phyloP scores from a whole-genome alignment of 2,113 vertebrate genomes.

The Cynocephalus volans region DNA sequence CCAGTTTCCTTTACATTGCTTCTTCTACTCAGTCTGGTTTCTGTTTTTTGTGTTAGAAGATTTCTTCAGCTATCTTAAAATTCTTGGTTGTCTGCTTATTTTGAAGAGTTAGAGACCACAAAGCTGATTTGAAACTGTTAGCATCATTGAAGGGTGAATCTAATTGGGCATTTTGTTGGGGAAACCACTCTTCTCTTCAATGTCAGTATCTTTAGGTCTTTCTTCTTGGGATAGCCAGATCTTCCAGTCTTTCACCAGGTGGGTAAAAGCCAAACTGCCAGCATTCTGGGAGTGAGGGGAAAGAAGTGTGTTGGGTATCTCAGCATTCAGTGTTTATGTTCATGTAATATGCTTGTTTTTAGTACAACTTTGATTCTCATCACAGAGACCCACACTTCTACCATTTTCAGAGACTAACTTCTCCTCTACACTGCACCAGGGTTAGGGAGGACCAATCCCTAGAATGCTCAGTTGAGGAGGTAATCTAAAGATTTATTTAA shows the following conservation, averaged over 20 bases:
- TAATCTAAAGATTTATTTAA: slow-evolving; percentile 44
- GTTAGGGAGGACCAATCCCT: background rate
- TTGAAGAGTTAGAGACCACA: background rate
- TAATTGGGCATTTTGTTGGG: background rate
- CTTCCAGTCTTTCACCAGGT: background rate
- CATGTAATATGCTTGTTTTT: background rate
- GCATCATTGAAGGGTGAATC: background rate
- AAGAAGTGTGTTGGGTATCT: background rate
- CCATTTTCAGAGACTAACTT: slow-evolving; percentile 12
- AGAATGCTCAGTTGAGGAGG: background rate
- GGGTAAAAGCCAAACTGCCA: background rate
- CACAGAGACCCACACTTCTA: background rate
- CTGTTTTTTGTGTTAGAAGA: background rate
- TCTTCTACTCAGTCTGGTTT: background rate
- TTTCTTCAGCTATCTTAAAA: background rate
- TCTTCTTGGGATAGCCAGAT: background rate
- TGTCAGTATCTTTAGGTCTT: background rate
- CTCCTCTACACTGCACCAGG: background rate
- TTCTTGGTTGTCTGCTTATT: background rate
- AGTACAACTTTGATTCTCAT: slow-evolving; percentile 41
- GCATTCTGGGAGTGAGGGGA: background rate
- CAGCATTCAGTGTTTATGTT: slow-evolving; percentile 21
- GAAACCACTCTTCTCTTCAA: background rate
- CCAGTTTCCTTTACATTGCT: background rate
- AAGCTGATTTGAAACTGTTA: background rate